phyloP scores from a whole-genome alignment of 2,888 invertebrate species.

The Zaprionus lineosus region DNA sequence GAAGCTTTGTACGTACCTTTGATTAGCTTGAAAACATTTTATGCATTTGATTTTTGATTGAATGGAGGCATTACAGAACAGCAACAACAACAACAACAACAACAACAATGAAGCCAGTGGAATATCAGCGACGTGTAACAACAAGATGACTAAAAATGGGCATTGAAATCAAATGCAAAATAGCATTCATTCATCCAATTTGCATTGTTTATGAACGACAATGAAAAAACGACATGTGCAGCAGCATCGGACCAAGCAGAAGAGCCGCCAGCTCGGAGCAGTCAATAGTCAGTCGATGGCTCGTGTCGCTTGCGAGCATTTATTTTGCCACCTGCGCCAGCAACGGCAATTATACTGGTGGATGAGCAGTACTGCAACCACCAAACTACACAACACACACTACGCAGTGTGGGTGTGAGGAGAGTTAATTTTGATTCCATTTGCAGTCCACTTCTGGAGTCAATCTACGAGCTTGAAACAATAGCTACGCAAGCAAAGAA shows the following conservation, averaged over 20 bases:
- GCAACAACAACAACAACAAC: constrained; percentile 25
- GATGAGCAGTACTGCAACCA: no score
- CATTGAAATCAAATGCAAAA: constrained; percentile 68
- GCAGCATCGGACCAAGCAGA: no score
- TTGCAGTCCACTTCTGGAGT: constrained; percentile 11
- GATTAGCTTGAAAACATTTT: constrained; percentile 74
- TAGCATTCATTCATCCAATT: constrained; percentile 76
- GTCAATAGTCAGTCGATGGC: no score
- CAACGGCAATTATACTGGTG: constrained; percentile 15
- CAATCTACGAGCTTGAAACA: constrained; percentile 9
- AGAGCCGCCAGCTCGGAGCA: no score
- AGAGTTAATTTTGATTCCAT: constrained; percentile 49
- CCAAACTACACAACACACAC: constrained; percentile 18
- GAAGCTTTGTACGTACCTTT: constrained; percentile 27
- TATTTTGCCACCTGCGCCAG: constrained; percentile 19
- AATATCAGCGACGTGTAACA: no score
- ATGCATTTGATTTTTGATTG: constrained; percentile 74
- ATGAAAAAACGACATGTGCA: constrained; percentile 44
- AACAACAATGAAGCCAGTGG: no score
- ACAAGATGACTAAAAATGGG: constrained; percentile 19
- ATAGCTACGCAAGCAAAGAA: constrained; percentile 11
- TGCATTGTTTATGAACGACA: constrained; percentile 61
- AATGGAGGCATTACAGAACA: constrained; percentile 41
- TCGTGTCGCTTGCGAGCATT: not conserved
- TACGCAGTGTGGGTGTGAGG: constrained; percentile 18